Evolutionary conservation across 2,113 vertebrate species (phyloP).

Genomic region (Scophthalmus maximus): DNA sequence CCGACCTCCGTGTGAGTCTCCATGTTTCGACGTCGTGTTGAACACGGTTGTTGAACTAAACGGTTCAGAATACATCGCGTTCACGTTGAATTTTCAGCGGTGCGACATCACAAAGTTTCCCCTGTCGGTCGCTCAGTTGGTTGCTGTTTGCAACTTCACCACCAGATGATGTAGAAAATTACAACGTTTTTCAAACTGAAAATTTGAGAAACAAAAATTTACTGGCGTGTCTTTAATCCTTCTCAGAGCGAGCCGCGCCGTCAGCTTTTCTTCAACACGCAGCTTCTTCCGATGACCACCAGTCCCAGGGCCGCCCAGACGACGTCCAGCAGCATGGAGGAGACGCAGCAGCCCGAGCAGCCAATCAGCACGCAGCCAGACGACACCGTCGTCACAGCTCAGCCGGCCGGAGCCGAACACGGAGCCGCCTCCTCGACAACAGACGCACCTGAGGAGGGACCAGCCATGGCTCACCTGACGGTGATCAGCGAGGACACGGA

Average conservation of each 20-base stretch:
- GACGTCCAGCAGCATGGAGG: conserved; percentile 53
- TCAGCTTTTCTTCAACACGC: conserved; percentile 10
- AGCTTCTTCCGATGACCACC: conserved; percentile 40
- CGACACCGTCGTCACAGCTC: conserved; percentile 45
- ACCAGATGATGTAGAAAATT: too few relatives aligned
- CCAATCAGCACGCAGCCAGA: conserved; percentile 52
- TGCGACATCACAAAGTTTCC: too few relatives aligned
- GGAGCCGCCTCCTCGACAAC: conserved; percentile 14
- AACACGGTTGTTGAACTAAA: too few relatives aligned
- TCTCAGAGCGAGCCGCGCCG: conserved; percentile 20
- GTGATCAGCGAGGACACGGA: conserved; percentile 68
- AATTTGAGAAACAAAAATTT: too few relatives aligned
- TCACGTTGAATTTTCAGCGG: too few relatives aligned
- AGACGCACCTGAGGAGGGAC: conserved; percentile 14
- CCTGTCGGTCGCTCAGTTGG: too few relatives aligned
- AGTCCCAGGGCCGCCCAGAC: conserved; percentile 40
- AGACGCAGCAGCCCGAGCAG: conserved; percentile 60
- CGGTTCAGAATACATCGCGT: too few relatives aligned
- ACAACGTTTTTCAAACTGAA: too few relatives aligned
- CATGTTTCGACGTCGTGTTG: too few relatives aligned
- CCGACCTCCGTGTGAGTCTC: too few relatives aligned
- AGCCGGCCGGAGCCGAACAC: conserved; percentile 47
- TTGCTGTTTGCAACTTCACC: too few relatives aligned
- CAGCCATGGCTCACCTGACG: conserved; percentile 66
- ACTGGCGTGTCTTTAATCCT: not conserved